phyloP scores from a whole-genome alignment of 2,113 vertebrate species.

The Monopterus albus region DNA sequence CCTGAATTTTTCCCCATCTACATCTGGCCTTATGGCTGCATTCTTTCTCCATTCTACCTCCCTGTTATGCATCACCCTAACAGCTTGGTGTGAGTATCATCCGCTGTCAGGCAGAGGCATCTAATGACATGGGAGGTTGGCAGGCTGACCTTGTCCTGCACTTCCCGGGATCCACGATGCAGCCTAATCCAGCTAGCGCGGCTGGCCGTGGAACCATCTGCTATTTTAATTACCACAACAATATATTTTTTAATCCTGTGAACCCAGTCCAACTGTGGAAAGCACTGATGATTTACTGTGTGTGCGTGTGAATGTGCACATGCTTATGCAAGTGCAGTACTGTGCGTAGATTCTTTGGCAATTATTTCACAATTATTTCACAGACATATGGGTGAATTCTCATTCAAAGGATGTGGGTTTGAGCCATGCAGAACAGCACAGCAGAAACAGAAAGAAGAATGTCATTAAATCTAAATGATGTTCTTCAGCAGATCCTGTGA shows the following conservation, averaged over 20 bases:
- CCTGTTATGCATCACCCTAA: conserved; percentile 6
- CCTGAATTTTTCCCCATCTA: neutral
- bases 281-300: conserved; percentile 22
- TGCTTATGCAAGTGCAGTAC: conserved; percentile 1
- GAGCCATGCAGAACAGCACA: neutral
- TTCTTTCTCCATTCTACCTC: conserved; percentile 17
- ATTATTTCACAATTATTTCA: neutral
- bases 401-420: neutral
- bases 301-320: neutral
- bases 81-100: conserved; percentile 47
- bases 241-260: conserved; percentile 75
- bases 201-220: conserved; percentile 67
- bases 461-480: conserved; percentile 35
- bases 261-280: conserved; percentile 52
- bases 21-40: neutral
- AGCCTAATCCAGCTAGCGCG: conserved; percentile 68
- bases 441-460: neutral
- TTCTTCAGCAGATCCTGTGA: conserved; percentile 36
- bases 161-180: conserved; percentile 54
- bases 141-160: conserved; percentile 73
- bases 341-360: neutral
- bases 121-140: conserved; percentile 64
- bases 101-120: conserved; percentile 59
- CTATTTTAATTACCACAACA: conserved; percentile 73
- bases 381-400: neutral